Evolutionary conservation across 2,888 invertebrate genomes (phyloP).

Genomic region (Augiades crinisus): DNA sequence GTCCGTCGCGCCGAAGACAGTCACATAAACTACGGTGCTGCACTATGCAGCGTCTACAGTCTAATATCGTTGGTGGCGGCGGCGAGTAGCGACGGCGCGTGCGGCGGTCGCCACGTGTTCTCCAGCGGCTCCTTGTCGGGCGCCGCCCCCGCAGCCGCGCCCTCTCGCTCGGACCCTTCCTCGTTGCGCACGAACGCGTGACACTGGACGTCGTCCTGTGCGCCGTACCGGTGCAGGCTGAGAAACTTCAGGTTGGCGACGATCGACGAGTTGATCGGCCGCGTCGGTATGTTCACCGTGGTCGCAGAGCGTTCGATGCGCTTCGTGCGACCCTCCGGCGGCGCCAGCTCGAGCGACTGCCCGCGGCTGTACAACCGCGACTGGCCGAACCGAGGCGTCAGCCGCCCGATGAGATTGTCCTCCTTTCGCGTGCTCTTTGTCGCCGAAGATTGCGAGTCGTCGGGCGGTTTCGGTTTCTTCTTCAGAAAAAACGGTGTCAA

Average conservation of each 20-base stretch:
- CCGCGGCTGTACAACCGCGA: slow-evolving; percentile 67
- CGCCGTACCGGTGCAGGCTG: slow-evolving; percentile 71
- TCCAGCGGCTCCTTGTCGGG: slow-evolving; percentile 29
- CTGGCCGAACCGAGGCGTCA: slow-evolving; percentile 73
- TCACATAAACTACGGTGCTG: slow-evolving; percentile 7
- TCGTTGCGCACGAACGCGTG: slow-evolving; percentile 45
- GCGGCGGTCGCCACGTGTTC: slow-evolving; percentile 38
- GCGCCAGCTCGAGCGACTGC: slow-evolving; percentile 66
- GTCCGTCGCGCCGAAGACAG: slow-evolving; percentile 9
- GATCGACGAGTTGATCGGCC: slow-evolving; percentile 65
- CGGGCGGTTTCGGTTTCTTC: slow-evolving; percentile 62
- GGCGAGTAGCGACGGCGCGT: slow-evolving; percentile 46
- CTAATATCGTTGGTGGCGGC: slow-evolving; percentile 61
- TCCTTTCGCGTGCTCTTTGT: slow-evolving; percentile 51
- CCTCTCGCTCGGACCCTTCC: slow-evolving; percentile 29
- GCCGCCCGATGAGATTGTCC: slow-evolving; percentile 66
- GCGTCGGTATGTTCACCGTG: slow-evolving; percentile 59
- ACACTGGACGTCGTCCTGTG: slow-evolving; percentile 52
- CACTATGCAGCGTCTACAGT: slow-evolving; percentile 42
- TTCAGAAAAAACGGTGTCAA: slow-evolving; percentile 74
- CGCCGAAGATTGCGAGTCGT: slow-evolving; percentile 41
- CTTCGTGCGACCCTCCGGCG: slow-evolving; percentile 45
- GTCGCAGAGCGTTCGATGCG: slow-evolving; percentile 72
- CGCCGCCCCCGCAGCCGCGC: slow-evolving; percentile 27
- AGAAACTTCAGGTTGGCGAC: slow-evolving; percentile 70